Evolutionary conservation across 2,888 invertebrate genomes (phyloP).

Genomic region (Eristalis tenax): DNA sequence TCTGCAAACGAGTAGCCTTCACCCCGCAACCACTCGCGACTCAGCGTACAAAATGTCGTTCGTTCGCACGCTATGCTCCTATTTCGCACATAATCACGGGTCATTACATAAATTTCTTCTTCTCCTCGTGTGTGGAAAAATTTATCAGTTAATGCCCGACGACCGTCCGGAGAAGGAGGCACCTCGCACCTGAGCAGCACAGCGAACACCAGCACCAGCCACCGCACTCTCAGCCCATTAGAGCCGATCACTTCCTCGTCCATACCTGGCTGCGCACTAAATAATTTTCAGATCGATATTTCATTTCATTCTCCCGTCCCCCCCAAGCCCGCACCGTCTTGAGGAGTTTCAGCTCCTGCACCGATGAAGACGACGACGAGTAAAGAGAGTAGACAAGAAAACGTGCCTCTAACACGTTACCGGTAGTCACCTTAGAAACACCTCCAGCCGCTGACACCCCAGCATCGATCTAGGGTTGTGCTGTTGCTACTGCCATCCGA

Average conservation of each 20-base stretch:
- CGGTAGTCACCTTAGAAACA: constrained; percentile 64
- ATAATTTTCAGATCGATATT: constrained; percentile 68
- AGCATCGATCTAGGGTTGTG: constrained; percentile 3
- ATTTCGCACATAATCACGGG: constrained; percentile 69
- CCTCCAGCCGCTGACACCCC: constrained; percentile 49
- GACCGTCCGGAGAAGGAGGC: constrained; percentile 10
- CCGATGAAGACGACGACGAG: constrained; percentile 3
- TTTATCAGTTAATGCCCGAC: constrained; percentile 50
- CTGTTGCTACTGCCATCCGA: constrained; percentile 33
- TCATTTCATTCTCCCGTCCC: constrained; percentile 30
- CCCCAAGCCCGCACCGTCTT: neutral
- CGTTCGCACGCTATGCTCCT: constrained; percentile 68
- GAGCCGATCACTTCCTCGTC: constrained; percentile 62
- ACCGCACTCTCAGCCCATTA: constrained; percentile 13
- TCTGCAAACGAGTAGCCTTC: constrained; percentile 6
- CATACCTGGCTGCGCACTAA: constrained; percentile 58
- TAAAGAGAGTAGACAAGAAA: constrained; percentile 42
- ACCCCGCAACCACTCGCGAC: neutral
- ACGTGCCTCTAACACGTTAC: constrained; percentile 70
- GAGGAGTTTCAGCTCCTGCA: neutral
- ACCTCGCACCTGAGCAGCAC: constrained; percentile 40
- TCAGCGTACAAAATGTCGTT: constrained; percentile 45
- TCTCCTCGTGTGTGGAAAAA: constrained; percentile 53
- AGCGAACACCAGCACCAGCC: neutral
- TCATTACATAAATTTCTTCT: constrained; percentile 70